Evolutionary conservation across 2,113 vertebrate species (phyloP).

Genomic region (Syngnathus scovelli): DNA sequence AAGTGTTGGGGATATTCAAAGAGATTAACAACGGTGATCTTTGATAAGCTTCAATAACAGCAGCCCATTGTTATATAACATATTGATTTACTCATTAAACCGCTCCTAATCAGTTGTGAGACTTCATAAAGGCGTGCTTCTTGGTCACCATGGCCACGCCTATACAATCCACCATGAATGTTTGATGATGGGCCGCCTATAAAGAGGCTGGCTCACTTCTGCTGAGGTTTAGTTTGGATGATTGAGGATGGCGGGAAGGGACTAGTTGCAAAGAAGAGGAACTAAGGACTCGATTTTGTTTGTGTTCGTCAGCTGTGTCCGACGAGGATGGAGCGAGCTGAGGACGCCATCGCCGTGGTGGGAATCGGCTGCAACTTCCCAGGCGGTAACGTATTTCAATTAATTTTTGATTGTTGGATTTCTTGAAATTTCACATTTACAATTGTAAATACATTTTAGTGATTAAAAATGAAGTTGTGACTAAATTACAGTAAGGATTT

Average conservation of each 20-base stretch:
- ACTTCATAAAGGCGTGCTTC: conserved; percentile 46
- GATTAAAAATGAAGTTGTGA: no score
- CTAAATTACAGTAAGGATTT: no score
- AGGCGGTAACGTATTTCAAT: conserved; percentile 50
- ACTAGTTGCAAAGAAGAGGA: conserved; percentile 8
- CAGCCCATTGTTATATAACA: neutral
- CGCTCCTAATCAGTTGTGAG: conserved; percentile 34
- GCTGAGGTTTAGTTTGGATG: conserved; percentile 17
- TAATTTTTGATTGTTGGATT: no score
- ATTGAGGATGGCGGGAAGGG: conserved; percentile 22
- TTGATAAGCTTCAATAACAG: conserved; percentile 5
- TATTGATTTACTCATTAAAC: conserved; percentile 26
- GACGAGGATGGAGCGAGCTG: conserved; percentile 44
- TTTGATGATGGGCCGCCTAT: conserved; percentile 49
- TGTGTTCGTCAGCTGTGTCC: conserved; percentile 1
- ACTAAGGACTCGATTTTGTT: conserved; percentile 13
- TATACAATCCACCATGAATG: conserved; percentile 50
- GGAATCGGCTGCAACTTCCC: conserved; percentile 74
- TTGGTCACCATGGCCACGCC: conserved; percentile 55
- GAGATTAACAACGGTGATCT: neutral
- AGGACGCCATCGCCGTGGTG: conserved; percentile 64
- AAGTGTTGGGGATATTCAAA: neutral
- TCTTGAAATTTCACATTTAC: no score
- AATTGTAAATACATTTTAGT: no score
- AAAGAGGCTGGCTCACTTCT: conserved; percentile 29